Base-by-base conservation (phyloP, 2,797 vertebrate species). In the Taeniopygia guttata region DNA sequence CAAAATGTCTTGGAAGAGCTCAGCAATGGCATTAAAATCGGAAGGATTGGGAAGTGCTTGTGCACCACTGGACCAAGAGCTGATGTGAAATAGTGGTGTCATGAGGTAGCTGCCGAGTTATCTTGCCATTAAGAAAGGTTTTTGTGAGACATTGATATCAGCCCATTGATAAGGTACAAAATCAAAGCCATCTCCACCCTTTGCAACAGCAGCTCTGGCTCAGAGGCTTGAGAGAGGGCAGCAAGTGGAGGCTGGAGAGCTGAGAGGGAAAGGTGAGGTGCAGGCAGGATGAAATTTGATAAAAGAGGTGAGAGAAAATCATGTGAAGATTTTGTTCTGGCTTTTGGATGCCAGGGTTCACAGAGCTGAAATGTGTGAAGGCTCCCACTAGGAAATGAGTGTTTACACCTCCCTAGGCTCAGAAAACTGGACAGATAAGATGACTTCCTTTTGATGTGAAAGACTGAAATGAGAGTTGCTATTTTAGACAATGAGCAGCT, bases 361-460 rank as follows among this genome's bases (percentile, higher is more conserved):
- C 55, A 81, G 92, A 84, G 81, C 79, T 91, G 73, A 70, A 51
- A 81, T 54, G 27, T 87, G 79, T 91, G 81, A 96, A 96, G 95
- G 89, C 84, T 94, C 89, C 75, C 78, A 13, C 73, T 95, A 95
- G 97, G 97, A 98, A 98, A 96, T 95, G 95, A 96, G 85, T 96
- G 96, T 97, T 97, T 97, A 94, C n/a, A n/a, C 84, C 94, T 96
- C 89, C 94, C 81, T 77, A 91, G 89, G 95, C 84, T 94, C 96
- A 96, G 96, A 92, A 97, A 97, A 94, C 78, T 93, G 97, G 84
- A 95, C 11, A 63, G 96, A 97, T 97, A 96, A 92, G 93, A 94
- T 96, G 94, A 91, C 90, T 98, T 98, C 97, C 97, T 98, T 97
- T 96, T 97, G 97, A 97, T 7, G 60, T 86, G 94, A 92, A 97